Percentiles rank a stretch among this genome's conserved stretches.
Evolutionary conservation across 2,797 vertebrate species (phyloP).

Genomic region (Lithobates pipiens): DNA sequence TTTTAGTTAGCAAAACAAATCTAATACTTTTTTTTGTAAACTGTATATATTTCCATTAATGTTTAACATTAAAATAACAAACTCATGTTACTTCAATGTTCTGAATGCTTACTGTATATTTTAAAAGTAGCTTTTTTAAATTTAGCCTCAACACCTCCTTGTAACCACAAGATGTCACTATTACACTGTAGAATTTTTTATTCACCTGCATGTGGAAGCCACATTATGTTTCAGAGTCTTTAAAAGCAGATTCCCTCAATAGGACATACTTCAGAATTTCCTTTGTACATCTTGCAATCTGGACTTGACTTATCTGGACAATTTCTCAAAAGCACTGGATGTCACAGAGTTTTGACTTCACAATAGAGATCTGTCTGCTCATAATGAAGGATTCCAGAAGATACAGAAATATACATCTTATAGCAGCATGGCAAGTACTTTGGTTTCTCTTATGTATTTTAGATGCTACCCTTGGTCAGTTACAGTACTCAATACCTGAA

Average conservation of each 20-base stretch:
- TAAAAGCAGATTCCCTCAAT: not conserved
- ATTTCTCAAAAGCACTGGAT: not conserved
- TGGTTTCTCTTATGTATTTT: not conserved
- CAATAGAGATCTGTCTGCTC: not conserved
- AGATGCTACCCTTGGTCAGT: not conserved
- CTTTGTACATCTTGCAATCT: not conserved
- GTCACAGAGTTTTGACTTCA: too few relatives aligned
- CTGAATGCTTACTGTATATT: not conserved
- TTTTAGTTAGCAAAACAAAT: too few relatives aligned
- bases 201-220: not conserved
- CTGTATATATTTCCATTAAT: too few relatives aligned
- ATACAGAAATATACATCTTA: constrained; percentile 53
- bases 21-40: too few relatives aligned
- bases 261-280: not conserved
- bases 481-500: constrained; percentile 45
- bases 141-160: not conserved
- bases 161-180: not conserved
- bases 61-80: too few relatives aligned
- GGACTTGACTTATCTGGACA: not conserved
- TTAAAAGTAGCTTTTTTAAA: not conserved
- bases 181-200: not conserved
- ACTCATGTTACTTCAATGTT: too few relatives aligned
- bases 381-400: not conserved
- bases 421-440: constrained; percentile 31
- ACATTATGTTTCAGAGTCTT: not conserved